Percentiles rank a stretch among this genome's conserved stretches.
These are phyloP conservation scores for Premnoplex brunnescens DNA, from an alignment of 2,797 vertebrate species.

Conservation along the genomic window DNA sequence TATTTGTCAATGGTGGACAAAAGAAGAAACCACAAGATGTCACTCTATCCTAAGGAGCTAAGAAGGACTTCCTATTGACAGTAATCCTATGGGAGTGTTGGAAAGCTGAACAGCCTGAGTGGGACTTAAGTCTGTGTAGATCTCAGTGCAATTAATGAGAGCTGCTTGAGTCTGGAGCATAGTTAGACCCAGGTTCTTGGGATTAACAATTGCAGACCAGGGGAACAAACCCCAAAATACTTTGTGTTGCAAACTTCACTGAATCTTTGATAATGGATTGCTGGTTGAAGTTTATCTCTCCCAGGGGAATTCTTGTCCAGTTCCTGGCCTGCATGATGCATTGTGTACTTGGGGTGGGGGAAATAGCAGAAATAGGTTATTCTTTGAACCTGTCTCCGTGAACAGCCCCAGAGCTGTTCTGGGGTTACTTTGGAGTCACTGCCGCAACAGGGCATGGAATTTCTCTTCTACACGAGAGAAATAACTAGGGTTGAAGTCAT, in stretches of 20 bases:
- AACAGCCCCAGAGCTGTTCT: background rate
- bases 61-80: background rate
- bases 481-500: background rate
- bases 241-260: background rate
- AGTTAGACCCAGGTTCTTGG: background rate
- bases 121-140: too few relatives aligned
- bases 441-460: background rate
- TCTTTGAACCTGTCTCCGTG: background rate
- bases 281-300: background rate
- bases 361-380: background rate
- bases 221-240: background rate
- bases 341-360: background rate
- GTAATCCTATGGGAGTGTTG: background rate
- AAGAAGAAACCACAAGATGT: slow-evolving; percentile 74
- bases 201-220: accelerated
- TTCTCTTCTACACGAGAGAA: background rate
- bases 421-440: background rate
- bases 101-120: background rate
- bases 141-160: background rate
- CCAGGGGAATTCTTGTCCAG: background rate
- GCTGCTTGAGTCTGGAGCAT: background rate
- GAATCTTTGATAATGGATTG: background rate
- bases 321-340: background rate
- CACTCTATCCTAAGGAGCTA: slow-evolving; percentile 69
- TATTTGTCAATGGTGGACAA: background rate